Evolutionary conservation across 2,888 invertebrate genomes (phyloP), one percentile per base, ranked within the genome.

Genomic region (Andrena trimmerana): DNA sequence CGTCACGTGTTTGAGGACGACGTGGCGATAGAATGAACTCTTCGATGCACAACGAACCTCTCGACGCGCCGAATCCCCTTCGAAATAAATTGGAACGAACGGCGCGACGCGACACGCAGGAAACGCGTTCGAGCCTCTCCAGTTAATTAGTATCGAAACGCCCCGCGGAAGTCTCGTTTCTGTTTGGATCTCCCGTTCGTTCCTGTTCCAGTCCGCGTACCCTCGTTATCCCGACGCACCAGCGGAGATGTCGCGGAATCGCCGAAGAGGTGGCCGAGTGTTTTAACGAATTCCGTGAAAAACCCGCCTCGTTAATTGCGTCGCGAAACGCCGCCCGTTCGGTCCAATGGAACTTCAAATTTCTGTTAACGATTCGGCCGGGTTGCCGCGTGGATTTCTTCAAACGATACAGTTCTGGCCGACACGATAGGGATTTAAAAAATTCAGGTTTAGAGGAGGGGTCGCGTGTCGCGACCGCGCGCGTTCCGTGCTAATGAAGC

Each of bases 401-500:
- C 16, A 16, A 16, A 42, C 0, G 4, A 42, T 42, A 16, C 4
- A 42, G 13, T 1, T 42, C 42, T 1, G 13, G 42, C 0, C 7
- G 20, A 2, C 8, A 0, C 20, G 20, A 8, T n/a, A 2, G 52
- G 2, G 52, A 20, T 52, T 52, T 52, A 20, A 52, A 52, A 20
- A 20, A 52, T 52, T 52, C 20, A 33, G 36, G 20, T 5, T 20
- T 6, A n/a, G 20, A 7, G 33, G 29, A 8, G 31, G 10, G 13
- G 50, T 50, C 13, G 24, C 24, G 5, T 13, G 50, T 29, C 66
- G 13, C 29, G 48, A 10, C n/a, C n/a, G 52, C 52, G 4, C 50
- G 65, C 24, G n/a, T 54, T 54, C 31, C 69, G 29, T 57, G 52
- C 24, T 72, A 63, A 72, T 63, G 63, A 63, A 31, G 36, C 24